Conservation (phyloP, 2,797 vertebrate genomes). For the Rhinophrynus dorsalis region DNA sequence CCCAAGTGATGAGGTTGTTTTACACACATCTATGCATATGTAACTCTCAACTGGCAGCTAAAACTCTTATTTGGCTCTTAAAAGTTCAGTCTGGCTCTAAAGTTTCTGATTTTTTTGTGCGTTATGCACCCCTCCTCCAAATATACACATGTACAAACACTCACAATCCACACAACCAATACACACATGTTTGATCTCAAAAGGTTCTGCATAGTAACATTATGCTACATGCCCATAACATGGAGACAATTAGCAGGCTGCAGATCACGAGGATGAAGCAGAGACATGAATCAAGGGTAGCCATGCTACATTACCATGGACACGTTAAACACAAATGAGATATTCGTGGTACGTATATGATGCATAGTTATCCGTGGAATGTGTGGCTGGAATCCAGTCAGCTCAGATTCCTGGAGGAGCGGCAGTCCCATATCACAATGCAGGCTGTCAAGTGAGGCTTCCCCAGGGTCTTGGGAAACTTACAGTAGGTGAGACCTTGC, state of each 20-base stretch:
- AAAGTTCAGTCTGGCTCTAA: too few relatives aligned
- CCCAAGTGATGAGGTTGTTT: too few relatives aligned
- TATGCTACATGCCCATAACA: neutral
- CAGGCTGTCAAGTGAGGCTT: constrained; percentile 55
- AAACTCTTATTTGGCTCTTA: too few relatives aligned
- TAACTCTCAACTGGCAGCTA: neutral
- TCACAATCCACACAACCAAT: too few relatives aligned
- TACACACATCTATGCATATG: neutral
- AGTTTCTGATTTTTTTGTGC: too few relatives aligned
- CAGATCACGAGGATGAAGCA: neutral
- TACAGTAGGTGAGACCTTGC: constrained; percentile 60
- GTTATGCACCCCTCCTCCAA: too few relatives aligned
- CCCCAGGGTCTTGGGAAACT: constrained; percentile 60
- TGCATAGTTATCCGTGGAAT: constrained; percentile 70
- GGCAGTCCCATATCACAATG: constrained; percentile 61
- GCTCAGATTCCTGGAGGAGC: constrained; percentile 72
- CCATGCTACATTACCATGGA: neutral
- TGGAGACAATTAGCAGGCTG: neutral
- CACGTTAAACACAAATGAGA: constrained; percentile 12
- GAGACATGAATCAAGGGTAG: neutral
- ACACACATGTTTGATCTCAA: constrained; percentile 4
- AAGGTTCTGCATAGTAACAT: neutral
- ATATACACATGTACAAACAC: too few relatives aligned
- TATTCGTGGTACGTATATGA: constrained; percentile 48
- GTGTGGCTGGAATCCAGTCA: constrained; percentile 71